Conservation (phyloP, 2,113 vertebrate species). For the Corydoras sp. region DNA sequence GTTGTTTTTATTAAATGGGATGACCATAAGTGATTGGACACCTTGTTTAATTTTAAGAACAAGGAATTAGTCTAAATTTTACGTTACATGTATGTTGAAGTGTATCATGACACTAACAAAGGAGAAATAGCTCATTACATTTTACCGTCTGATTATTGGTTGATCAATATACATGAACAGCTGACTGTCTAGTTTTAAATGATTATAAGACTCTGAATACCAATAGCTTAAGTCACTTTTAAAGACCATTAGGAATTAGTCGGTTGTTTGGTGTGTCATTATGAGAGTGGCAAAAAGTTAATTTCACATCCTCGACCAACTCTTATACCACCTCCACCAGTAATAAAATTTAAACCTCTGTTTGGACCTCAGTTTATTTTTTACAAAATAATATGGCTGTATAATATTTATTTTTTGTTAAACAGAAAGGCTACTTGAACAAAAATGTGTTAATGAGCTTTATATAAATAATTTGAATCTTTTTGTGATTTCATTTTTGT, state of each 20-base stretch:
- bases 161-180: conserved; percentile 18
- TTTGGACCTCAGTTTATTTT: conserved; percentile 18
- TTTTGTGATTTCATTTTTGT: no score
- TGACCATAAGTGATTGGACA: no score
- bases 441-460: no score
- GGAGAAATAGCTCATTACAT: neutral
- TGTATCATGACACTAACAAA: neutral
- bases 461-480: no score
- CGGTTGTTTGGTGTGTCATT: conserved; percentile 1
- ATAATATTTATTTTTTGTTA: no score
- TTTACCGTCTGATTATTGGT: conserved; percentile 21
- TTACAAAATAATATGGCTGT: no score
- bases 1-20: no score
- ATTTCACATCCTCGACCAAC: neutral
- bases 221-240: conserved; percentile 1
- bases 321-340: conserved; percentile 2
- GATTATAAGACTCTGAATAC: neutral
- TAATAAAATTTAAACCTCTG: no score
- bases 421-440: no score
- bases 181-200: conserved; percentile 17
- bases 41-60: no score
- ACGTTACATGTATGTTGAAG: neutral
- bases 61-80: no score
- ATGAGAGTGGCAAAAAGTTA: neutral
- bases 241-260: conserved; percentile 13